A percentile compares a stretch with the other conserved stretches of the same genome.
These are phyloP conservation scores for Manis crassicaudata DNA, from an alignment of 2,797 vertebrate species.

Conservation along the genomic window DNA sequence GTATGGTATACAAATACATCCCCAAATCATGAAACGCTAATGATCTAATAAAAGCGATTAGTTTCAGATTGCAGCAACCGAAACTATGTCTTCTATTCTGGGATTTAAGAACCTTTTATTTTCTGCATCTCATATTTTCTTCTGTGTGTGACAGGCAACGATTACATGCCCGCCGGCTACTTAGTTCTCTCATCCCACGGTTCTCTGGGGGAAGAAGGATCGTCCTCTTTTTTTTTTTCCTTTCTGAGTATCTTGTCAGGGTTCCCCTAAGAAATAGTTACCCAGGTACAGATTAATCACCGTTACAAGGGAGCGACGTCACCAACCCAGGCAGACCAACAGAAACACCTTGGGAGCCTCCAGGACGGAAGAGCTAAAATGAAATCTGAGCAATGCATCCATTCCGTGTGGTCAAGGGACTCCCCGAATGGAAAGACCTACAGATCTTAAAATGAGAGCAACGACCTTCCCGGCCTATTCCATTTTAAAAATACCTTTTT, in stretches of 20 bases:
- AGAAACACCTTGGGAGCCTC: conserved; percentile 11
- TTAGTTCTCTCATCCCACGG: neutral
- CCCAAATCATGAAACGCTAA: conserved; percentile 58
- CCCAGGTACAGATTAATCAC: neutral
- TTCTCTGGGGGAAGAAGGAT: neutral
- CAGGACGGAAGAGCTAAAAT: neutral
- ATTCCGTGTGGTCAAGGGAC: neutral
- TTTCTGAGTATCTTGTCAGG: neutral
- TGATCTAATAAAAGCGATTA: conserved; percentile 63
- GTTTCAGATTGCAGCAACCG: conserved; percentile 32
- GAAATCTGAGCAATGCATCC: neutral
- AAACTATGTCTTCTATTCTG: conserved; percentile 48
- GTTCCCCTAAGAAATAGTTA: neutral
- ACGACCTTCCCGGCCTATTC: neutral
- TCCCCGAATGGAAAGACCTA: neutral
- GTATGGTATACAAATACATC: neutral
- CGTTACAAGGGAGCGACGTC: neutral
- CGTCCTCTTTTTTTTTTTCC: neutral
- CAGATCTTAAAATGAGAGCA: neutral
- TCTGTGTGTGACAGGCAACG: neutral
- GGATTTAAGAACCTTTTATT: conserved; percentile 47
- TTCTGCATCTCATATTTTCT: conserved; percentile 42
- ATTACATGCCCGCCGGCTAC: neutral
- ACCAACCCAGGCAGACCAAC: neutral
- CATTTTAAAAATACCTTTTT: neutral